A percentile compares a stretch with the other conserved stretches of the same genome.
Conservation (phyloP, 2,888 invertebrate species). For the Bhutanitis thaidina region DNA sequence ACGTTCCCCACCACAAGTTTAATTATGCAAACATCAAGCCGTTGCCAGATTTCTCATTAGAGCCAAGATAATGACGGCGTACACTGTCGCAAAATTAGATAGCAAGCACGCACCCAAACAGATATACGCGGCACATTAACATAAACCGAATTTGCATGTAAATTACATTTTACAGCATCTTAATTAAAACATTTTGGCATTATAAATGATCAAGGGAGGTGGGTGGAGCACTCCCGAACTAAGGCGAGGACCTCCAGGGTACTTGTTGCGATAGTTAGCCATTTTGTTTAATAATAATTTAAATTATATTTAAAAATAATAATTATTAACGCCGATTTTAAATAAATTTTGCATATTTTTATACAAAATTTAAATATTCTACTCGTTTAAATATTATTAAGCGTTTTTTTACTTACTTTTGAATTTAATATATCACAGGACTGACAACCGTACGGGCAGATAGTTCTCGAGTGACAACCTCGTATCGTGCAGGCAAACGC, state of each 20-base stretch:
- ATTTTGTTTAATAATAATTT: slow-evolving; percentile 19
- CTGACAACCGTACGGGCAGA: too few species aligned
- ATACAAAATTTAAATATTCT: too few species aligned
- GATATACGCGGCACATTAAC: slow-evolving; percentile 80
- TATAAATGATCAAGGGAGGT: slow-evolving; percentile 78
- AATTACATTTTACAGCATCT: slow-evolving; percentile 82
- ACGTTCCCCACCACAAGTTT: slow-evolving; percentile 70
- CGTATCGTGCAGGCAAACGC: too few species aligned
- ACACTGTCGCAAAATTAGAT: slow-evolving; percentile 80
- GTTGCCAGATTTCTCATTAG: slow-evolving; percentile 80
- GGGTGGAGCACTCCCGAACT: slow-evolving; percentile 64
- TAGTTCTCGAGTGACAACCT: too few species aligned
- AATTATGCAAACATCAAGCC: slow-evolving; percentile 80
- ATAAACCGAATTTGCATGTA: slow-evolving; percentile 82
- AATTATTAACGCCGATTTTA: too few species aligned
- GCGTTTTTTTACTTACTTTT: too few species aligned
- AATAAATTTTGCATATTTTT: too few species aligned
- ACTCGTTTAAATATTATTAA: too few species aligned
- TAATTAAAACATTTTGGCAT: slow-evolving; percentile 82
- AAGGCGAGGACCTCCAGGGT: slow-evolving; percentile 42
- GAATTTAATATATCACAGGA: too few species aligned
- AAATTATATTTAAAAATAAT: too few species aligned
- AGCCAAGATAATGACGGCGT: slow-evolving; percentile 79
- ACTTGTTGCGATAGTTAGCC: slow-evolving; percentile 64
- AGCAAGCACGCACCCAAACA: slow-evolving; percentile 79